Conservation (phyloP, 2,888 invertebrate species). For the Bruchidius siliquastri region DNA sequence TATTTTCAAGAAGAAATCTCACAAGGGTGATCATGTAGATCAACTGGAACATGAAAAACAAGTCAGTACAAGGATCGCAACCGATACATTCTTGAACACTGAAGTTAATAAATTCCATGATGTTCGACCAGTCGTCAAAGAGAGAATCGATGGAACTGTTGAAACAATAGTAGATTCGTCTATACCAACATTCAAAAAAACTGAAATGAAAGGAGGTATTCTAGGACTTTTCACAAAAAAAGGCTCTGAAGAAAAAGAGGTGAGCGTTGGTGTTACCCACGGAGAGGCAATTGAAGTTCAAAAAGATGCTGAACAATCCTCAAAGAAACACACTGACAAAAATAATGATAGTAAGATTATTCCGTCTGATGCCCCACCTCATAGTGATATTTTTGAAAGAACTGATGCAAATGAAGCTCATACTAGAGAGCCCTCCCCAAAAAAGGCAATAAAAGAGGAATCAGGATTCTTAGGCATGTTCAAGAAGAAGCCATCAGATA, state of each 20-base stretch:
- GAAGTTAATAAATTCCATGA: conserved; percentile 24
- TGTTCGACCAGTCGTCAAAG: conserved; percentile 16
- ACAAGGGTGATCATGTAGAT: background rate
- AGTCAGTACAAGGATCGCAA: conserved; percentile 10
- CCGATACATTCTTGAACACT: conserved; percentile 8
- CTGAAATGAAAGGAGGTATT: background rate
- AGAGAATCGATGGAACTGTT: background rate
- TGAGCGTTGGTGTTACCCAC: too few species aligned
- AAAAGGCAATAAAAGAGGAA: conserved; percentile 5
- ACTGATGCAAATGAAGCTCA: too few species aligned
- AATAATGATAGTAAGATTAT: too few species aligned
- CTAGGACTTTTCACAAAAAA: background rate
- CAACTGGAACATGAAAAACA: background rate
- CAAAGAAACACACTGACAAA: conserved; percentile 2
- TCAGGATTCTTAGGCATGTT: conserved; percentile 14
- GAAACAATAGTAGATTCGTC: background rate
- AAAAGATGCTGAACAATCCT: too few species aligned
- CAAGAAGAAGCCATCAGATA: conserved; percentile 15
- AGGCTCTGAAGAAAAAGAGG: background rate
- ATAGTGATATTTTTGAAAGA: too few species aligned
- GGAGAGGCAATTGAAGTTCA: too few species aligned
- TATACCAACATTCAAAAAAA: conserved; percentile 2
- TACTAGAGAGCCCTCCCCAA: too few species aligned
- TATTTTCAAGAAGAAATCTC: background rate
- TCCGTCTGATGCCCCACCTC: too few species aligned